These are phyloP conservation scores for Suillia variegata DNA, from an alignment of 2,888 invertebrate species.

Conservation along the genomic window DNA sequence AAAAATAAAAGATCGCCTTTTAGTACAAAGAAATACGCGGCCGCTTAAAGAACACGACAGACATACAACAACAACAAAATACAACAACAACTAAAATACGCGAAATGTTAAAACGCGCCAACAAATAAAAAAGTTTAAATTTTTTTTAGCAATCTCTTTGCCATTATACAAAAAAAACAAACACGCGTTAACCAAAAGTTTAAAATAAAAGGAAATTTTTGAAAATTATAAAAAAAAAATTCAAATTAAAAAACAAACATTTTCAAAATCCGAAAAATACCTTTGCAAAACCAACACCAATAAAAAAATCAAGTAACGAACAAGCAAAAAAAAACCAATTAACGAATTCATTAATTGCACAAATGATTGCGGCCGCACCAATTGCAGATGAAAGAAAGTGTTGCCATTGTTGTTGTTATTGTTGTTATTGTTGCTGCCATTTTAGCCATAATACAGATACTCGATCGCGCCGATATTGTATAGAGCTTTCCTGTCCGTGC, in stretches of 20 bases:
- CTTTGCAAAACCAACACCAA: neutral
- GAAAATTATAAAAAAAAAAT: slow-evolving; percentile 6
- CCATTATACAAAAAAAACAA: slow-evolving; percentile 7
- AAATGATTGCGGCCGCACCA: neutral
- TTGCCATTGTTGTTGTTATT: neutral
- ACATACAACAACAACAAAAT: neutral
- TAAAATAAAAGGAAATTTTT: neutral
- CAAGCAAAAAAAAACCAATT: neutral
- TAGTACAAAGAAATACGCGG: slow-evolving; percentile 15
- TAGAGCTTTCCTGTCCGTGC: no score
- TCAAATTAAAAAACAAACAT: slow-evolving; percentile 9
- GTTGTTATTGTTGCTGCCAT: slow-evolving; percentile 14
- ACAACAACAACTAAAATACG: neutral
- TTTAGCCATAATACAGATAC: no score
- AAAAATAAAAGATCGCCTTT: slow-evolving; percentile 12
- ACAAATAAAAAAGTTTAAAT: neutral
- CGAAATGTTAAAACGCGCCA: neutral
- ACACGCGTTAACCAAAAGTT: no score
- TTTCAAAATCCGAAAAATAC: neutral
- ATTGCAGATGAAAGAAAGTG: slow-evolving; percentile 18
- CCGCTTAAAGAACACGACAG: neutral
- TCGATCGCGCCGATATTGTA: no score
- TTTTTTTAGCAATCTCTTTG: slow-evolving; percentile 16
- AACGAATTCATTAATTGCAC: neutral
- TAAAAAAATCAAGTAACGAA: neutral